Evolutionary conservation across 2,113 vertebrate genomes (phyloP).

Genomic region (Rhinolophus ferrumequinum): DNA sequence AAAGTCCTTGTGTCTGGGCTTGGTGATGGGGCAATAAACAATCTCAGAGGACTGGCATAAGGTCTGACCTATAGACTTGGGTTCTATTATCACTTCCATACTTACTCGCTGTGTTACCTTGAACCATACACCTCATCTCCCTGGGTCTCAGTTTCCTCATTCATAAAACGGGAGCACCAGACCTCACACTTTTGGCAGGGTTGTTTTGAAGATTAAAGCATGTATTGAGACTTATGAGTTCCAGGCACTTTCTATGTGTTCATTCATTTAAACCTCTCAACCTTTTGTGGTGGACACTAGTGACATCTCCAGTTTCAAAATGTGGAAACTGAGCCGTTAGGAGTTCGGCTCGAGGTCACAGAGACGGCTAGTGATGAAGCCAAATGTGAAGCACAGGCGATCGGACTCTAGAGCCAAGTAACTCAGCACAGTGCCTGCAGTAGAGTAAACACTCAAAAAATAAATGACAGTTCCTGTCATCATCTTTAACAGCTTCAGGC

Average conservation of each 20-base stretch:
- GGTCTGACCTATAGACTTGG: background rate
- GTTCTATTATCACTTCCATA: background rate
- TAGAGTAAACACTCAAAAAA: background rate
- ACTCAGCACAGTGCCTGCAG: background rate
- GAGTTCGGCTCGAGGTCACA: background rate
- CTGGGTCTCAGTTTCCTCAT: background rate
- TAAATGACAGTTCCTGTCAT: background rate
- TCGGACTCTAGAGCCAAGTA: background rate
- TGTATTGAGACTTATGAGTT: background rate
- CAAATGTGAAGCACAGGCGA: background rate
- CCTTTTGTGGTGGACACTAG: background rate
- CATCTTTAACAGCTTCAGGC: background rate
- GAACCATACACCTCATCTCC: background rate
- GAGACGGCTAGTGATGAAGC: background rate
- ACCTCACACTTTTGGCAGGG: background rate
- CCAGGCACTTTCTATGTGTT: background rate
- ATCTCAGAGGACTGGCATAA: background rate
- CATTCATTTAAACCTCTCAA: background rate
- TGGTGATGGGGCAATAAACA: background rate
- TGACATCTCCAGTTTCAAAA: background rate
- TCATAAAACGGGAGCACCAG: background rate
- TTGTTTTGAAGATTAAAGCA: background rate
- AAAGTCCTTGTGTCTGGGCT: background rate
- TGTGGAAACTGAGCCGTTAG: background rate
- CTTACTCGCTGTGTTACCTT: background rate